Percentiles rank a stretch among this genome's conserved stretches.
Conservation (phyloP, 1,140 invertebrate genomes). For the Telenomus remus region DNA sequence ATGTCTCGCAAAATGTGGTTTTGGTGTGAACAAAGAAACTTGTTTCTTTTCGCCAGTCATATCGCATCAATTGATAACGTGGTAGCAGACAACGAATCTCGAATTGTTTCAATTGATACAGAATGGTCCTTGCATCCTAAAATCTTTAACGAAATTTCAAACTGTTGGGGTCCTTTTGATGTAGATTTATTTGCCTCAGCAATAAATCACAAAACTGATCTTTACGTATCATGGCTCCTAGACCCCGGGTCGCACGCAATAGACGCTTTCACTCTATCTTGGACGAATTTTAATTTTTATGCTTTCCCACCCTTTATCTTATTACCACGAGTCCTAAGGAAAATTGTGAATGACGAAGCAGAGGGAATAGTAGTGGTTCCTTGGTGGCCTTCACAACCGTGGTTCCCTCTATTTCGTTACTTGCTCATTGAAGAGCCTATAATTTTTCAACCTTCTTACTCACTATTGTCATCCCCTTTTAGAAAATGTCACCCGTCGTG, state of each 20-base stretch:
- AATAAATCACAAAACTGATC: constrained; percentile 48
- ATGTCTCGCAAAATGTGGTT: not conserved
- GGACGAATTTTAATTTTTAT: constrained; percentile 32
- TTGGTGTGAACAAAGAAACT: constrained; percentile 3
- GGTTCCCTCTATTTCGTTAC: constrained; percentile 11
- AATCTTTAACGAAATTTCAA: constrained; percentile 25
- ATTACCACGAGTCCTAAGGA: constrained; percentile 40
- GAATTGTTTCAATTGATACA: not conserved
- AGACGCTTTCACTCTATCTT: constrained; percentile 40
- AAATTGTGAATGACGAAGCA: constrained; percentile 30
- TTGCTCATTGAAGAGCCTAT: constrained; percentile 13
- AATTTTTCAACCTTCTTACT: constrained; percentile 18
- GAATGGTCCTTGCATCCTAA: constrained; percentile 13
- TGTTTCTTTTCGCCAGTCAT: constrained; percentile 1
- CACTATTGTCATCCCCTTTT: constrained; percentile 23
- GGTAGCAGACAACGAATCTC: not conserved
- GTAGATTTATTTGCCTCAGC: constrained; percentile 54
- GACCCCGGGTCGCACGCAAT: constrained; percentile 39
- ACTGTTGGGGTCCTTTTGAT: constrained; percentile 42
- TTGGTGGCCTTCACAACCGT: constrained; percentile 28
- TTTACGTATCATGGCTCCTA: constrained; percentile 36
- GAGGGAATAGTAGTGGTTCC: constrained; percentile 24
- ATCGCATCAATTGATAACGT: not conserved
- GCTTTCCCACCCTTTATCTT: constrained; percentile 55
- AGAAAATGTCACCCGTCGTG: constrained; percentile 20